phyloP scores from a whole-genome alignment of 2,113 vertebrate species.

The Ictidomys tridecemlineatus region DNA sequence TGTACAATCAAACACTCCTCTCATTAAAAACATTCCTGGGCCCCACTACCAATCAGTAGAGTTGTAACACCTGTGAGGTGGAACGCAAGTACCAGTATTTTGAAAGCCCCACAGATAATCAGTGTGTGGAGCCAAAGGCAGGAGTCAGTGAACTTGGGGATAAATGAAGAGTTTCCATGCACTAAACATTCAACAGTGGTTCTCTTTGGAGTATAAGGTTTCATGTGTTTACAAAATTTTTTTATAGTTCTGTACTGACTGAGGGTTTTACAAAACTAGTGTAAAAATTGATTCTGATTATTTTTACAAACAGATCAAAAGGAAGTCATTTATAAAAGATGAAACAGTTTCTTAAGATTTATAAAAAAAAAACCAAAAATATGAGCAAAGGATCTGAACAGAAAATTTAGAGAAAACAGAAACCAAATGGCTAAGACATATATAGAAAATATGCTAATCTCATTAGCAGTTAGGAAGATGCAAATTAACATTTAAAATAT shows the following conservation, averaged over 20 bases:
- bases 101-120: background rate
- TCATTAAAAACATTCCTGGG: constrained; percentile 33
- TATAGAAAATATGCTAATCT: background rate
- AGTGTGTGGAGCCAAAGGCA: background rate
- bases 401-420: constrained; percentile 24
- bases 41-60: background rate
- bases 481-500: background rate
- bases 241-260: constrained; percentile 1
- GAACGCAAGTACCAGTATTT: background rate
- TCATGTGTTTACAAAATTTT: constrained; percentile 30
- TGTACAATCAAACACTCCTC: background rate
- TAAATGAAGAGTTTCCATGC: background rate
- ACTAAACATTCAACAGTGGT: background rate
- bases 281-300: background rate
- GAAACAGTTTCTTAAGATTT: constrained; percentile 1
- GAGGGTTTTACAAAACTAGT: background rate
- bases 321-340: background rate
- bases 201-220: background rate
- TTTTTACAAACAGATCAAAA: background rate
- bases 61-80: background rate
- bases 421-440: background rate
- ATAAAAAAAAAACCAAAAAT: constrained; percentile 13
- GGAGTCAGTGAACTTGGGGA: background rate
- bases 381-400: background rate
- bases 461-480: background rate